Base-by-base conservation (phyloP, 1,140 invertebrate genomes). In the Drosophila lini region DNA sequence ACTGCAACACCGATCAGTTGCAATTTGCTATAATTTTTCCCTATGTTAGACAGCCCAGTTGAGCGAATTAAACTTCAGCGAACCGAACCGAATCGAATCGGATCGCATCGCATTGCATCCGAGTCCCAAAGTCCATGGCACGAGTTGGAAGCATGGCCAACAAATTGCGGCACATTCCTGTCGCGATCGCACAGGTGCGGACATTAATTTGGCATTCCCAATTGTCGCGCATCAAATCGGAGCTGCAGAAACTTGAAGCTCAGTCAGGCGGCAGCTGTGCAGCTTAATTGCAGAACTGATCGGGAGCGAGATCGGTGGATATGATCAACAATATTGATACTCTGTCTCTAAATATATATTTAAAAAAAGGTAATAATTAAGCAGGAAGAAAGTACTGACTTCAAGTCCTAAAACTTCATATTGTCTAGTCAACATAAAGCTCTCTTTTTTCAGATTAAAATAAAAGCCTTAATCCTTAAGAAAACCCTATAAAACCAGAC, bases 121-220 rank as follows among this genome's bases (percentile, higher is more conserved):
- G 9, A 36, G 16, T 59, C 38, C 19, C 7, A 40, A 36, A 25
- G 57, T 47, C 44, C 41, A 34, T 47, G 64, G 68, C 68, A 70
- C 68, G 68, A 69, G 50, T 19, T 64, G 19, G 55, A 22, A 61
- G 62, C 31, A n/a, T 58, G 19, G 60, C 40, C 45, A 44, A 74
- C 52, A 74, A 74, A 64, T 74, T 32, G 47, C 38, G 40, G 28
- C 60, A 58, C 79, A 81, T 78, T 74, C 79, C 79, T 65, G 55
- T 32, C 42, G 56, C 75, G 36, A n/a, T 16, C 28, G 34, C 19
- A 38, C 53, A 74, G 68, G 61, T 68, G 79, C 58, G 25, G 67
- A 68, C 64, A 78, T 78, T 70, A 78, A 68, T 81, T 81, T 81
- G 80, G 68, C 74, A 78, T 76, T 67, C 44, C 45, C 42, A 58